phyloP scores from a whole-genome alignment of 2,113 vertebrate genomes.

The Albula goreensis region DNA sequence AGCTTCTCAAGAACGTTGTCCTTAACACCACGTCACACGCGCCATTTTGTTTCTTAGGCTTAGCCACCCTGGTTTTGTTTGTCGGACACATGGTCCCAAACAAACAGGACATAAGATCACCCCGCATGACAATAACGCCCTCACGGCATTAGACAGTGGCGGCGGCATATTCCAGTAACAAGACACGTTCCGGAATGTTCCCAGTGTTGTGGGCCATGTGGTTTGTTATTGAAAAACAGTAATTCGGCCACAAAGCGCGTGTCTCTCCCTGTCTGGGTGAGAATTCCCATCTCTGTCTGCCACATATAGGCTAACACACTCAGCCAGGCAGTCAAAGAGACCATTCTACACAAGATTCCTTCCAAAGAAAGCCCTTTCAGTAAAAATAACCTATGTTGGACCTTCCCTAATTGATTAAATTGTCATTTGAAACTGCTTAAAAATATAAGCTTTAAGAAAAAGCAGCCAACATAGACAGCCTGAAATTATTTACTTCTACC shows the following conservation, averaged over 20 bases:
- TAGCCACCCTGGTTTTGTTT: neutral
- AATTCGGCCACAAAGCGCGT: too few relatives aligned
- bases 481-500: neutral
- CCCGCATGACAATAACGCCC: neutral
- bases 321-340: too few relatives aligned
- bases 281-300: neutral
- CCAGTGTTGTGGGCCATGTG: neutral
- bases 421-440: neutral
- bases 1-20: neutral
- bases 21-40: neutral
- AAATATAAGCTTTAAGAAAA: neutral
- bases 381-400: neutral
- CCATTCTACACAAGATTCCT: neutral
- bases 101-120: neutral
- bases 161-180: neutral
- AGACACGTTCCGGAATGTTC: neutral
- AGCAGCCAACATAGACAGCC: neutral
- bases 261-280: neutral
- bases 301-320: neutral
- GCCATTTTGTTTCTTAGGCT: neutral
- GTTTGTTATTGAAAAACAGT: too few relatives aligned
- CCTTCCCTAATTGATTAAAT: neutral
- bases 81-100: too few relatives aligned
- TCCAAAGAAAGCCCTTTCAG: neutral
- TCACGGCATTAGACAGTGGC: too few relatives aligned